Conservation (phyloP, 2,797 vertebrate genomes). For the Limosa lapponica region DNA sequence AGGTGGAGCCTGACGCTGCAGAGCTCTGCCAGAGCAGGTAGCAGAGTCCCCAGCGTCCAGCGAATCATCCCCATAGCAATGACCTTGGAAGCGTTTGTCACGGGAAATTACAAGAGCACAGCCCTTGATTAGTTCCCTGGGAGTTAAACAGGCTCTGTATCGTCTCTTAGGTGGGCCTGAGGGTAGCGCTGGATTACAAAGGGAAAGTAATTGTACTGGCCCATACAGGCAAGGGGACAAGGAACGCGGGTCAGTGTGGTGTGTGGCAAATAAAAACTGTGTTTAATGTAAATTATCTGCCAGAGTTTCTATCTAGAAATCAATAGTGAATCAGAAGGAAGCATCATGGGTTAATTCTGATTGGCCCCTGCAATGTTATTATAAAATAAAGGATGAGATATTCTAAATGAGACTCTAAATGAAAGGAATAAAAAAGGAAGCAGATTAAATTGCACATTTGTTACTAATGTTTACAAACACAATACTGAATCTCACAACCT, state of each 20-base stretch:
- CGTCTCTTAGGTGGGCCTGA: accelerated
- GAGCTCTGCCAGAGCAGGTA: conserved; percentile 10
- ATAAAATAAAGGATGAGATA: background rate
- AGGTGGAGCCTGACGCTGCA: background rate
- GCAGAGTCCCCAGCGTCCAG: background rate
- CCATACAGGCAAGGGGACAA: background rate
- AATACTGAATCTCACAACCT: background rate
- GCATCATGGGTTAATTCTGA: background rate
- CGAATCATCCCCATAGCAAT: background rate
- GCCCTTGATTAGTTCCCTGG: background rate
- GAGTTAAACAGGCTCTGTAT: background rate
- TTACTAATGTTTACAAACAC: background rate
- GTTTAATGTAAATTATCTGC: background rate
- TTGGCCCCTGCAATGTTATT: background rate
- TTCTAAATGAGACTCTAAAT: background rate
- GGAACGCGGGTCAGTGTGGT: background rate
- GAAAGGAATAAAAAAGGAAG: background rate
- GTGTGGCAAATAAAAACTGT: background rate
- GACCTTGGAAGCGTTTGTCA: background rate
- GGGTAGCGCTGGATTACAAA: background rate
- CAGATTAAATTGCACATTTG: background rate
- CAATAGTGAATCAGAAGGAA: background rate
- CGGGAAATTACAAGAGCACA: background rate
- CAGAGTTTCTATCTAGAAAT: background rate
- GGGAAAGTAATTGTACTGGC: background rate